Evolutionary conservation across 1,140 invertebrate species (phyloP).

Genomic region (Conus betulinus): DNA sequence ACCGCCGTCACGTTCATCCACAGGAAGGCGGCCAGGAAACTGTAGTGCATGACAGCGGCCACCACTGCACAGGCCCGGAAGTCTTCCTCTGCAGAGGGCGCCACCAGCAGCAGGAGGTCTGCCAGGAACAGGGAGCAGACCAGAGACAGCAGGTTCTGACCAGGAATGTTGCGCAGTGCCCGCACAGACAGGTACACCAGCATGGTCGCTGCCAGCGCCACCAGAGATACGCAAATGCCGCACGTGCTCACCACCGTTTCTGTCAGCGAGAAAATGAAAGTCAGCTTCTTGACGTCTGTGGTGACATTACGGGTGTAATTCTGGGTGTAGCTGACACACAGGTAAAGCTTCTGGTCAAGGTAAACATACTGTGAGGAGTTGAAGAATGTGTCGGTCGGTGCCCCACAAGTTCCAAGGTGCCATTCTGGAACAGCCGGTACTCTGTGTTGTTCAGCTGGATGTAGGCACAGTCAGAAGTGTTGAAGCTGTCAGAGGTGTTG

Average conservation of each 20-base stretch:
- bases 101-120: conserved; percentile 75
- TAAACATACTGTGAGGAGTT: conserved; percentile 6
- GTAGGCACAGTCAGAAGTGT: not conserved
- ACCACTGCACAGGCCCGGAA: conserved; percentile 57
- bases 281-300: not conserved
- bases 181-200: conserved; percentile 72
- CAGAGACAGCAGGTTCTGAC: conserved; percentile 77
- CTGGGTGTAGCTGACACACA: conserved; percentile 32
- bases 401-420: conserved; percentile 12
- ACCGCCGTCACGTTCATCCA: conserved; percentile 80
- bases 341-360: not conserved
- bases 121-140: conserved; percentile 74
- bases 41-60: conserved; percentile 77
- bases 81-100: conserved; percentile 43
- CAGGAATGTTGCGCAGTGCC: conserved; percentile 77
- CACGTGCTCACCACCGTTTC: conserved; percentile 55
- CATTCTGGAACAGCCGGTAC: conserved; percentile 7
- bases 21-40: conserved; percentile 78
- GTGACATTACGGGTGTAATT: conserved; percentile 16
- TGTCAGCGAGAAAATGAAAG: not conserved
- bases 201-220: conserved; percentile 60
- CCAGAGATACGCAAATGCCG: conserved; percentile 54
- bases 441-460: conserved; percentile 11
- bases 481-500: not conserved
- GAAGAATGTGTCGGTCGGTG: not conserved